Base-by-base conservation (phyloP, 2,113 vertebrate species). In the Perca flavescens region DNA sequence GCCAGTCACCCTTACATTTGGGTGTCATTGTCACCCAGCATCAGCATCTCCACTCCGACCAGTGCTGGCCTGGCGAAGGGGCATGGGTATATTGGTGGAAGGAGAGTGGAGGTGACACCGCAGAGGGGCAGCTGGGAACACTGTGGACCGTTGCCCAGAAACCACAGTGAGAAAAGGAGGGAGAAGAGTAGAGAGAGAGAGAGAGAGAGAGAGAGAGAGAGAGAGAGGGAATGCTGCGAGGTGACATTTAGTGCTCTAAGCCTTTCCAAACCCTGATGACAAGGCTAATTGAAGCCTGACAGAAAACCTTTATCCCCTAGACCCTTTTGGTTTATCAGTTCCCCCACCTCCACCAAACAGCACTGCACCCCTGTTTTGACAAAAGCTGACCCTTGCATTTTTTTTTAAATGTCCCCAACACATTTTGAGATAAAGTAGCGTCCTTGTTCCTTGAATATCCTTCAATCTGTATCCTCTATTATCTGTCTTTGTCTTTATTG, bases 11-110 rank as follows among this genome's bases (percentile, higher is more conserved):
- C 91, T 80, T 90, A 89, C 77, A 74, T 91, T 78, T 88, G 85
- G 91, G 89, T 91, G 91, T 90, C 90, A 91, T 83, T 94, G 94
- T 95, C 93, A 95, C 89, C 81, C 57, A 77, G 83, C 71, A 93
- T 94, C 90, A 93, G 78, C 43, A 21, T 92, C 90, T 74, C 72
- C 64, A 34, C 70, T 88, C 62, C 1, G 66, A 87, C 91, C 82
- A 83, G 83, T 47, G 43, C 54, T 85, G 68, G 85, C 83, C 76
- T 83, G 78, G 89, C 64, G 46, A 74, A 86, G 80, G 88, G 90
- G 85, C 84, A 88, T 70, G 80, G 77, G 74, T 79, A 84, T 82
- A 87, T 12, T 79, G 61, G 81, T 89, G 75, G 89, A 94, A 89
- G 65, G 71, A 92, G 88, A 94, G 85, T 73, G 68, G 86, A 92